These are phyloP conservation scores for Theretra japonica DNA, from an alignment of 2,888 invertebrate genomes.

Conservation along the genomic window DNA sequence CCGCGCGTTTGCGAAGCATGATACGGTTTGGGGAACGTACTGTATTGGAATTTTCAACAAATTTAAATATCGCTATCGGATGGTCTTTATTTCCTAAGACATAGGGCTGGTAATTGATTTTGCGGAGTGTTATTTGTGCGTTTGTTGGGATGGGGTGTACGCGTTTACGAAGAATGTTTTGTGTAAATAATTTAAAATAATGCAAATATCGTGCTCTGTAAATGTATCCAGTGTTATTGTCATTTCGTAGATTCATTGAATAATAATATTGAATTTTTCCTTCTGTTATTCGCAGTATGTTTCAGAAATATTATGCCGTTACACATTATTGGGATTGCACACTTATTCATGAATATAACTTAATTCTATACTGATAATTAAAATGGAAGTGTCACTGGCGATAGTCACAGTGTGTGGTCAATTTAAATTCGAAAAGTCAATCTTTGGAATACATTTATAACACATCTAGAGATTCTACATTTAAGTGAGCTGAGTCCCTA, in stretches of 20 bases:
- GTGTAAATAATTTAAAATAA: conserved; percentile 62
- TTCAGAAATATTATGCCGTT: background rate
- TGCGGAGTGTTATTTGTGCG: conserved; percentile 33
- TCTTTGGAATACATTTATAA: too few relatives aligned
- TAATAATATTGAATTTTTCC: conserved; percentile 37
- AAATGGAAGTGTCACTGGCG: too few relatives aligned
- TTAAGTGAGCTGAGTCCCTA: too few relatives aligned
- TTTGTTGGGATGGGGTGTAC: conserved; percentile 42
- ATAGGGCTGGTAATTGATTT: conserved; percentile 40
- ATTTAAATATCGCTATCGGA: conserved; percentile 37
- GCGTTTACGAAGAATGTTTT: conserved; percentile 51
- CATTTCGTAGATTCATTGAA: conserved; percentile 54
- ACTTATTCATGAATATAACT: too few relatives aligned
- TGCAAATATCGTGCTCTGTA: conserved; percentile 57
- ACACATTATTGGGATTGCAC: background rate
- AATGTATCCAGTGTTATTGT: conserved; percentile 58
- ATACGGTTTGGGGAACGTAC: conserved; percentile 59
- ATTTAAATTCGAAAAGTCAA: too few relatives aligned
- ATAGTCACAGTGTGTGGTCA: too few relatives aligned
- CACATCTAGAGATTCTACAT: too few relatives aligned
- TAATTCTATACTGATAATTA: too few relatives aligned
- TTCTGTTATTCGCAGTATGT: conserved; percentile 30
- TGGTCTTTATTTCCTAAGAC: conserved; percentile 35
- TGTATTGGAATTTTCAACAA: conserved; percentile 58
- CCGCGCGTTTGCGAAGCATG: conserved; percentile 50